These are phyloP conservation scores for Mnemiopsis leidyi DNA, from an alignment of 37 sponge, comb jelly and placozoan species.

Conservation along the genomic window DNA sequence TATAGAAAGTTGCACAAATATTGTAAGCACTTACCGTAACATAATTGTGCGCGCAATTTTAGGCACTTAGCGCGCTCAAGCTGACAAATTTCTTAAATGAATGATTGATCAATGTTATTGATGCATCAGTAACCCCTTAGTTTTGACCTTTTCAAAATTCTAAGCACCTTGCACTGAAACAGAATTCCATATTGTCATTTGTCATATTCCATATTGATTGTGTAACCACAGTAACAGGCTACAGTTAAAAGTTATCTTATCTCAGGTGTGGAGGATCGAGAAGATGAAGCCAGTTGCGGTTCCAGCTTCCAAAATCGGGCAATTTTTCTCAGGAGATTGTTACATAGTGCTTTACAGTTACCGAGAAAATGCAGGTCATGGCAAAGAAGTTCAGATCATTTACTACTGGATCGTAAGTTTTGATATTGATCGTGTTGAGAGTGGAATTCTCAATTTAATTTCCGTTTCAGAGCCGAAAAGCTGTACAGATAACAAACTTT, in stretches of 20 bases:
- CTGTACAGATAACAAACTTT: too few relatives aligned
- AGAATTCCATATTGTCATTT: too few relatives aligned
- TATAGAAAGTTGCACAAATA: not conserved
- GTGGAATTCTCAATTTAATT: too few relatives aligned
- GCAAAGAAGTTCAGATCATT: conserved; percentile 57
- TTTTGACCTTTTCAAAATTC: too few relatives aligned
- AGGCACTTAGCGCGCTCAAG: not conserved
- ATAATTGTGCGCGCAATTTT: not conserved
- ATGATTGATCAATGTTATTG: too few relatives aligned
- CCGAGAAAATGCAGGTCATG: conserved; percentile 32
- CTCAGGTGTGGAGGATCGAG: conserved; percentile 81
- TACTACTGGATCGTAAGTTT: conserved; percentile 65
- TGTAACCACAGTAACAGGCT: too few relatives aligned
- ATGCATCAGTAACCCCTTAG: too few relatives aligned
- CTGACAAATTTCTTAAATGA: not conserved
- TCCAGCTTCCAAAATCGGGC: conserved; percentile 76
- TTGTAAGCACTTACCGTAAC: not conserved
- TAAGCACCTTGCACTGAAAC: too few relatives aligned
- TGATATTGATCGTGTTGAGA: too few relatives aligned
- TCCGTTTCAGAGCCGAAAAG: too few relatives aligned
- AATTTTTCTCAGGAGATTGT: conserved; percentile 90
- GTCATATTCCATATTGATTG: too few relatives aligned
- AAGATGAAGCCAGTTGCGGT: conserved; percentile 82
- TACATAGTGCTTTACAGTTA: conserved; percentile 87
- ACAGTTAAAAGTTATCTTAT: too few relatives aligned